These are phyloP conservation scores for Cinclus cinclus DNA, from an alignment of 2,113 vertebrate genomes.

Conservation along the genomic window DNA sequence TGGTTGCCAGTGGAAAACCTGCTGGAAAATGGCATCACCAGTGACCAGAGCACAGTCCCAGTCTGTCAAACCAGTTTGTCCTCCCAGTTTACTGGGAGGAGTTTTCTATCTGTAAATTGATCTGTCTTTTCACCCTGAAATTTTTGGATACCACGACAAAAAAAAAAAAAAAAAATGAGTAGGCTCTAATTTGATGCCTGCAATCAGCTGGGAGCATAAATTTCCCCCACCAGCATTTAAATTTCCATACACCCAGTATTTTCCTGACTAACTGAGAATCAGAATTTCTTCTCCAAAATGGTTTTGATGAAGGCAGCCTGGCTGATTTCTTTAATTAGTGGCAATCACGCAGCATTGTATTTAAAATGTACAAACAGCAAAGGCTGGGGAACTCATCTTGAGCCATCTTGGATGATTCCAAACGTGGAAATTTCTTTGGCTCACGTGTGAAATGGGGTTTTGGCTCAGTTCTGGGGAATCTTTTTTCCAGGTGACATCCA, in stretches of 20 bases:
- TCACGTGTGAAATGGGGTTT: neutral
- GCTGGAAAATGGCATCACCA: neutral
- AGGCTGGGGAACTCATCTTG: neutral
- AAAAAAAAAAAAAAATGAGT: neutral
- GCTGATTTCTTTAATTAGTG: slow-evolving; percentile 3
- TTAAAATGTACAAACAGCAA: neutral
- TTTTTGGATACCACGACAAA: neutral
- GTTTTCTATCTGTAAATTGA: neutral
- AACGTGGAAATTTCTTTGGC: neutral
- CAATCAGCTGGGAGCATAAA: neutral
- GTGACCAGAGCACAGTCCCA: neutral
- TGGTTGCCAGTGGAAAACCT: neutral
- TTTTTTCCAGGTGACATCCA: neutral
- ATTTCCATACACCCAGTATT: neutral
- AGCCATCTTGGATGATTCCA: neutral
- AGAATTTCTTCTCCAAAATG: neutral
- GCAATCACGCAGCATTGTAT: neutral
- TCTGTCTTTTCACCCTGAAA: neutral
- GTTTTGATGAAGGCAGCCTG: neutral
- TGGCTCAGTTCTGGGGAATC: fast-evolving
- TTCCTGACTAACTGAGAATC: neutral
- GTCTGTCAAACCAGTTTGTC: neutral
- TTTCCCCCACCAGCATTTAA: neutral
- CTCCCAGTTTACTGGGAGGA: neutral
- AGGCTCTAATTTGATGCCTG: neutral